phyloP scores from a whole-genome alignment of 2,113 vertebrate species.

The Spizaetus ornatus region DNA sequence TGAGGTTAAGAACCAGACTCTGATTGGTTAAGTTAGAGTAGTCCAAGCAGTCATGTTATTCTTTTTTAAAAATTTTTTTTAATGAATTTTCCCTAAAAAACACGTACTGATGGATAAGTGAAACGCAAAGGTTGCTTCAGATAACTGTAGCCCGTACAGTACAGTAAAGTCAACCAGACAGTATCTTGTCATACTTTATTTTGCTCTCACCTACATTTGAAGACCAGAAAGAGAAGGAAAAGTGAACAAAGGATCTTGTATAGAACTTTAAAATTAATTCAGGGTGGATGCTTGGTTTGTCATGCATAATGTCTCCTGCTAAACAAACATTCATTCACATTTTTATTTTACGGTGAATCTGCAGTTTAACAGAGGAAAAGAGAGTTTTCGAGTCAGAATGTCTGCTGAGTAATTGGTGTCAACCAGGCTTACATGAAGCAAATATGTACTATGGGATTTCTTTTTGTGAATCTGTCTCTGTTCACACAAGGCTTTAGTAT shows the following conservation, averaged over 20 bases:
- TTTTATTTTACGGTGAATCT: background rate
- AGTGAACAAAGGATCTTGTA: background rate
- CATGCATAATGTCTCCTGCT: background rate
- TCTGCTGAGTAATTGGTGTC: background rate
- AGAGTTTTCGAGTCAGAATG: background rate
- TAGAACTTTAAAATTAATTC: background rate
- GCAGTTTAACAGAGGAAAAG: background rate
- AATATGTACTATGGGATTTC: background rate
- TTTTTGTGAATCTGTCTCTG: background rate
- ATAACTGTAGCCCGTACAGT: background rate
- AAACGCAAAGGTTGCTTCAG: background rate
- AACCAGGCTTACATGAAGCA: background rate
- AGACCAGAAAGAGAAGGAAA: background rate
- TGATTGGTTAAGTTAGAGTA: background rate
- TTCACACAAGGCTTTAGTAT: background rate
- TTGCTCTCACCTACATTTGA: background rate
- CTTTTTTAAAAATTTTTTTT: fast-evolving
- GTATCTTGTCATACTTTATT: background rate
- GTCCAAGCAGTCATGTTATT: background rate
- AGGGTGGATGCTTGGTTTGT: background rate
- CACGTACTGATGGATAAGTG: background rate
- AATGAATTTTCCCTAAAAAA: background rate
- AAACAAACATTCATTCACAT: background rate
- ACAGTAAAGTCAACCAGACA: background rate
- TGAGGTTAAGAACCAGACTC: background rate